phyloP scores from a whole-genome alignment of 2,888 invertebrate genomes.

The Zygogramma bicolorata region DNA sequence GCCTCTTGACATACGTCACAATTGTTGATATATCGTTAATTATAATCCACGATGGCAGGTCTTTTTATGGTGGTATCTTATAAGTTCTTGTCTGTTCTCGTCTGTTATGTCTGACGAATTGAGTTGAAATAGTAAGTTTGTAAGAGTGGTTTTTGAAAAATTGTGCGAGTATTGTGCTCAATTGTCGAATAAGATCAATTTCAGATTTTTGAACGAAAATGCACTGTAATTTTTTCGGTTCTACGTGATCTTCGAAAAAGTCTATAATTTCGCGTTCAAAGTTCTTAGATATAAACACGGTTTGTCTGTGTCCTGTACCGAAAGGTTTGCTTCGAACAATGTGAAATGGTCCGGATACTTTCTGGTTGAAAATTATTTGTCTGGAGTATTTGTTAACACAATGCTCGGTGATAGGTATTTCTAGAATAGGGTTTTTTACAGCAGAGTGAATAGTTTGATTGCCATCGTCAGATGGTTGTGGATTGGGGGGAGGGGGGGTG shows the following conservation, averaged over 20 bases:
- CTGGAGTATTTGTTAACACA: no score
- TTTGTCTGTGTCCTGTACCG: no score
- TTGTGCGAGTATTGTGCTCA: neutral
- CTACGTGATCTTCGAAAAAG: neutral
- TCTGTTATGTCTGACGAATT: neutral
- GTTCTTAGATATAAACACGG: neutral
- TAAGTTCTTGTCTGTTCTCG: neutral
- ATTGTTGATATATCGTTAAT: slow-evolving; percentile 7
- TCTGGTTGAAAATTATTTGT: no score
- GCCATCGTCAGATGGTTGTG: no score
- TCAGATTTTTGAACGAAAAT: neutral
- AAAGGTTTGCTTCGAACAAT: no score
- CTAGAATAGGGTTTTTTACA: no score
- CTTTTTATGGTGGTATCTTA: slow-evolving; percentile 12
- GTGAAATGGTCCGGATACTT: no score
- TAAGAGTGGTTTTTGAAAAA: neutral
- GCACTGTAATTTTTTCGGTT: neutral
- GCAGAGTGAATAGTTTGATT: no score
- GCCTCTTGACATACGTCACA: slow-evolving; percentile 19
- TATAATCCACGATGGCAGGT: slow-evolving; percentile 6
- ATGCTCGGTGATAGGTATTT: no score
- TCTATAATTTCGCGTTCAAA: neutral
- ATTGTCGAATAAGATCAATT: neutral
- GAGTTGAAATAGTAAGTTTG: neutral
- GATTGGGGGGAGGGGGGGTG: no score